Evolutionary conservation across 2,888 invertebrate species (phyloP).

Genomic region (Camptogramma bilineatum): DNA sequence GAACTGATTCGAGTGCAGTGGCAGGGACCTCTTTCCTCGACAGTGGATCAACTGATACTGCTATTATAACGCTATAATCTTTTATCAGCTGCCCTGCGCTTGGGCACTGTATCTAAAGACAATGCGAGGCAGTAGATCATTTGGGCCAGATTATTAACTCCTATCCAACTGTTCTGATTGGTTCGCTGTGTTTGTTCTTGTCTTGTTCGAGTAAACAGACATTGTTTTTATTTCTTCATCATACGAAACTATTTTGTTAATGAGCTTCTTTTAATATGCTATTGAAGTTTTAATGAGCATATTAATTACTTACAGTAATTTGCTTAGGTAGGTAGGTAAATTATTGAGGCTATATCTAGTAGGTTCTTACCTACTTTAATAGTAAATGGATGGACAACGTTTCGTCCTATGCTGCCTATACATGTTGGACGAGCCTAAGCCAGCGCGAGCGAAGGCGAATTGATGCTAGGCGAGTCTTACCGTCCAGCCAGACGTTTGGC

Average conservation of each 20-base stretch:
- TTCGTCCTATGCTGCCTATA: too few relatives aligned
- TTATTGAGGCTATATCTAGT: not conserved
- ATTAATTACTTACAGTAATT: conserved; percentile 29
- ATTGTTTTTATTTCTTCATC: conserved; percentile 59
- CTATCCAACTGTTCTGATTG: conserved; percentile 63
- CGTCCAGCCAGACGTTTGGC: too few relatives aligned
- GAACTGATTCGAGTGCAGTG: conserved; percentile 47
- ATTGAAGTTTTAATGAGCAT: conserved; percentile 35
- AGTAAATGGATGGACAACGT: too few relatives aligned
- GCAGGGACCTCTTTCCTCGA: conserved; percentile 61
- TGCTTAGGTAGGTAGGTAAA: conserved; percentile 33
- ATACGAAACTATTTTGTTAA: conserved; percentile 33
- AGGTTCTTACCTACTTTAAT: not conserved
- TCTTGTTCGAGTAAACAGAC: conserved; percentile 45
- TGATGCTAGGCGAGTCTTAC: too few relatives aligned
- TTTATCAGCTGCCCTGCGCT: conserved; percentile 74
- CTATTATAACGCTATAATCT: conserved; percentile 68
- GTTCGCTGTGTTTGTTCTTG: conserved; percentile 20
- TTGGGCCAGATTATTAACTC: conserved; percentile 61
- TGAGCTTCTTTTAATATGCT: conserved; percentile 38
- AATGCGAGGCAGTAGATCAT: conserved; percentile 64
- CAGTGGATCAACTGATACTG: conserved; percentile 74
- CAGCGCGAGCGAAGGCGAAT: too few relatives aligned
- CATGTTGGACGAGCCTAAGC: too few relatives aligned
- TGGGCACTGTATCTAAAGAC: conserved; percentile 69